A percentile compares a stretch with the other conserved stretches of the same genome.
These are phyloP conservation scores for Muscicapa adusta DNA, from an alignment of 2,113 vertebrate species.

Conservation along the genomic window DNA sequence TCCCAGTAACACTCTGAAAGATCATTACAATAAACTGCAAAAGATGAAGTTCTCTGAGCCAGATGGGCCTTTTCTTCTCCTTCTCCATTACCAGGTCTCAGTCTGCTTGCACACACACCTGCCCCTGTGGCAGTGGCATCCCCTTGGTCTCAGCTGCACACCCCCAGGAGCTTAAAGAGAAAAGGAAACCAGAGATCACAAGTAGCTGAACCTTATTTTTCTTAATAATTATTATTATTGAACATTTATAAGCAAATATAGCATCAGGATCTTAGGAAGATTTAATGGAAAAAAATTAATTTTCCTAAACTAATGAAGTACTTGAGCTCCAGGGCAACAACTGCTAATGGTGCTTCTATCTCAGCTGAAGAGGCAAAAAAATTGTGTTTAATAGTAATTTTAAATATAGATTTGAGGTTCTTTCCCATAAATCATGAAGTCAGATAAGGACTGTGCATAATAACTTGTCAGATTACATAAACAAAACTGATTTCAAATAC, in stretches of 20 bases:
- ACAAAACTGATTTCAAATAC: constrained; percentile 5
- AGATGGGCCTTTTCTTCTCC: not conserved
- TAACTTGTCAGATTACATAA: constrained; percentile 39
- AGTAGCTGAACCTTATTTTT: not conserved
- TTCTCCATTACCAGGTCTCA: no score
- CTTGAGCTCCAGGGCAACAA: constrained; percentile 30
- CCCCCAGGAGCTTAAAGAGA: not conserved
- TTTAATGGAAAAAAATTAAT: not conserved
- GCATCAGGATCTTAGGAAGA: not conserved
- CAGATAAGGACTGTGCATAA: not conserved
- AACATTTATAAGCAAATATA: not conserved
- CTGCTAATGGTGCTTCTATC: constrained; percentile 1
- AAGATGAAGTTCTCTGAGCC: not conserved
- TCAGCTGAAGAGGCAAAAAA: constrained; percentile 21
- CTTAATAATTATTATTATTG: not conserved
- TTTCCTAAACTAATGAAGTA: constrained; percentile 37
- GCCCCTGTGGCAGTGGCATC: rapidly evolving
- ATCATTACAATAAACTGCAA: not conserved
- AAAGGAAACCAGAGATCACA: not conserved
- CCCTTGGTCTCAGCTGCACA: not conserved
- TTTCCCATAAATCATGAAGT: constrained; percentile 28
- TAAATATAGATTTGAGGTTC: constrained; percentile 17
- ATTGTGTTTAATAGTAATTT: constrained; percentile 5
- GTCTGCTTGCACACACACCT: not conserved
- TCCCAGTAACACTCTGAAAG: not conserved